Evolutionary conservation across 2,113 vertebrate genomes (phyloP).

Genomic region (Zosterops japonicus): DNA sequence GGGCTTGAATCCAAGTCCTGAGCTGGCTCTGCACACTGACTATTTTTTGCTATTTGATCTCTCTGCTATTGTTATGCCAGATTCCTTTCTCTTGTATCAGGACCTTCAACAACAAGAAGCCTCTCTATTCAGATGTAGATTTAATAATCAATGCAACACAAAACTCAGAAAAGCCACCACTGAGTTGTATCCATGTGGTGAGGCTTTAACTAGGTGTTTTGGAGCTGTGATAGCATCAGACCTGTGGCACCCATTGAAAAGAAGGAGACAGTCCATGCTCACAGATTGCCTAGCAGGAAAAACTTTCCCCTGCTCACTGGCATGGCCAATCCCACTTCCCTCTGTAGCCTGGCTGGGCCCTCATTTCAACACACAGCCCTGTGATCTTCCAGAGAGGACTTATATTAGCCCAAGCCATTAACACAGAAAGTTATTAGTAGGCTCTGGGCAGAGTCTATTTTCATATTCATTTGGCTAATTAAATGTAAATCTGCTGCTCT

Average conservation of each 20-base stretch:
- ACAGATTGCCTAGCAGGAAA: neutral
- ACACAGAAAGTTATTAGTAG: slow-evolving; percentile 33
- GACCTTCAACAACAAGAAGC: neutral
- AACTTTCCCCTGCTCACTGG: neutral
- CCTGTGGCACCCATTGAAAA: neutral
- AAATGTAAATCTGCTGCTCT: neutral
- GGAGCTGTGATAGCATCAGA: neutral
- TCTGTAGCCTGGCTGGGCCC: neutral
- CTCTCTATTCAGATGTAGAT: neutral
- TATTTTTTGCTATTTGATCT: neutral
- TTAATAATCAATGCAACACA: neutral
- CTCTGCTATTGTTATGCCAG: neutral
- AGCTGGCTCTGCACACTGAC: neutral
- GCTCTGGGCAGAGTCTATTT: slow-evolving; percentile 53
- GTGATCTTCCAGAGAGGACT: neutral
- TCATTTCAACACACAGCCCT: accelerated
- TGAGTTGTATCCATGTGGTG: accelerated
- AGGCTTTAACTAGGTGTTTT: accelerated
- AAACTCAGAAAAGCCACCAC: neutral
- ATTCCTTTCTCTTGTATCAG: neutral
- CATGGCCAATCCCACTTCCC: accelerated
- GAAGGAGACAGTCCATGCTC: neutral
- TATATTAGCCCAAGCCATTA: neutral
- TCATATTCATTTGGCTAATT: slow-evolving; percentile 43
- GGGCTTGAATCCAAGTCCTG: neutral